These are phyloP conservation scores for Drosophila pseudotakahashii DNA, from an alignment of 2,888 invertebrate genomes.

Conservation along the genomic window DNA sequence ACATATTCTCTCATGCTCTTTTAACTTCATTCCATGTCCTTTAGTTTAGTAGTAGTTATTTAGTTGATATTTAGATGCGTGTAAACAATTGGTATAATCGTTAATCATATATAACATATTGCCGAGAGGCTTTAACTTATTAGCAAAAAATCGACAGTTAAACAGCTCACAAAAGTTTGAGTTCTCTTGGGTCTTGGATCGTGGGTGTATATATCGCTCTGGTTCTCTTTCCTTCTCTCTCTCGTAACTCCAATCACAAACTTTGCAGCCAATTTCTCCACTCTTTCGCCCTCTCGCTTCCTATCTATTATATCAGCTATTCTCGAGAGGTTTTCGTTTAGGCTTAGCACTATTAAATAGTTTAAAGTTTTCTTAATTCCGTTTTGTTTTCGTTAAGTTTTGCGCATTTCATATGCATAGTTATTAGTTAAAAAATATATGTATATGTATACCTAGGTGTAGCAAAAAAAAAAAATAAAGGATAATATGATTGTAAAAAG, in stretches of 20 bases:
- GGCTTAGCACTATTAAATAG: constrained; percentile 37
- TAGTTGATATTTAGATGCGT: constrained; percentile 35
- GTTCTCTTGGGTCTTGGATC: constrained; percentile 23
- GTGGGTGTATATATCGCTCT: constrained; percentile 21
- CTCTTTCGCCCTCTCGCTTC: constrained; percentile 4
- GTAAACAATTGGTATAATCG: constrained; percentile 39
- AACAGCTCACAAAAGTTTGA: constrained; percentile 69
- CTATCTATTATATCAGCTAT: constrained; percentile 13
- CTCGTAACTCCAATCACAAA: constrained; percentile 33
- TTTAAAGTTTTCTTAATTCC: constrained; percentile 20
- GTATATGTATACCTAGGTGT: constrained; percentile 12
- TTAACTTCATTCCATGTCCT: constrained; percentile 38
- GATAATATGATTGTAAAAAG: constrained; percentile 30
- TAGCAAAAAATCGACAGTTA: constrained; percentile 83
- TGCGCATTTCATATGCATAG: constrained; percentile 67
- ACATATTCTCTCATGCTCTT: constrained; percentile 7
- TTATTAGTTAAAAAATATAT: constrained; percentile 36
- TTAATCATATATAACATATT: constrained; percentile 39
- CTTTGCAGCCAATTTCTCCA: constrained; percentile 48
- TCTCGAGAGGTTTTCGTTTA: constrained; percentile 24
- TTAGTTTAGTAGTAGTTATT: constrained; percentile 20
- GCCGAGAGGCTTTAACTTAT: constrained; percentile 62
- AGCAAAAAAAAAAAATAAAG: constrained; percentile 23
- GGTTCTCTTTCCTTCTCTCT: constrained; percentile 8
- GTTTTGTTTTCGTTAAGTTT: constrained; percentile 33